Conservation (phyloP, 2,113 vertebrate species). For the Mesitornis unicolor region DNA sequence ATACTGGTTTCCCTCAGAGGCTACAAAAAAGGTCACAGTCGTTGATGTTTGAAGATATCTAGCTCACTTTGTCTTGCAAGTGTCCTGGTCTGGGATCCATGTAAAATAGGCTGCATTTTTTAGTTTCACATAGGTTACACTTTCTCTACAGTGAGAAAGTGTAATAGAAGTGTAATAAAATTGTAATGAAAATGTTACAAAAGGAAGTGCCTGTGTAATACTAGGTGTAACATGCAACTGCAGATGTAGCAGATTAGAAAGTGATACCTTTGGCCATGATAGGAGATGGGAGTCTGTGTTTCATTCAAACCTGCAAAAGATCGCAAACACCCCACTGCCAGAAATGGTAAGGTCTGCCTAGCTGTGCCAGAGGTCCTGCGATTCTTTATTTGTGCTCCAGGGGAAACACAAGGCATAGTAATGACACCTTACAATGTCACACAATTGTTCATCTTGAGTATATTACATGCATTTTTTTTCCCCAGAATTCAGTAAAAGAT, state of each 20-base stretch:
- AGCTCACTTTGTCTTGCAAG: neutral
- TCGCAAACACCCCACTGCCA: neutral
- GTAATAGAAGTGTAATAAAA: neutral
- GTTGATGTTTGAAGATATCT: neutral
- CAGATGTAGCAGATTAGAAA: neutral
- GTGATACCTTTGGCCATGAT: rapidly evolving
- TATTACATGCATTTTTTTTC: rapidly evolving
- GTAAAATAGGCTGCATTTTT: neutral
- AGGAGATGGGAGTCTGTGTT: neutral
- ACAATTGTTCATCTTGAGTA: neutral
- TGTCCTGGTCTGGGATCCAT: neutral
- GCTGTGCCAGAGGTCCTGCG: rapidly evolving
- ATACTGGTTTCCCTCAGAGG: neutral
- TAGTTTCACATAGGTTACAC: neutral
- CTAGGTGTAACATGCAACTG: neutral
- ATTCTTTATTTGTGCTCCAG: neutral
- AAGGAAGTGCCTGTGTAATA: neutral
- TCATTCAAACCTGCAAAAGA: neutral
- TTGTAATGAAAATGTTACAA: neutral
- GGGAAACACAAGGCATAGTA: neutral
- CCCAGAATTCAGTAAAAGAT: neutral
- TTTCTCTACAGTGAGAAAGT: neutral
- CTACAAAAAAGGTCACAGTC: neutral
- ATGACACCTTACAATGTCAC: neutral
- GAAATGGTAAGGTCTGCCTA: neutral